These are phyloP conservation scores for Sinocyclocheilus anshuiensis DNA, from an alignment of 2,113 vertebrate species.

Conservation along the genomic window DNA sequence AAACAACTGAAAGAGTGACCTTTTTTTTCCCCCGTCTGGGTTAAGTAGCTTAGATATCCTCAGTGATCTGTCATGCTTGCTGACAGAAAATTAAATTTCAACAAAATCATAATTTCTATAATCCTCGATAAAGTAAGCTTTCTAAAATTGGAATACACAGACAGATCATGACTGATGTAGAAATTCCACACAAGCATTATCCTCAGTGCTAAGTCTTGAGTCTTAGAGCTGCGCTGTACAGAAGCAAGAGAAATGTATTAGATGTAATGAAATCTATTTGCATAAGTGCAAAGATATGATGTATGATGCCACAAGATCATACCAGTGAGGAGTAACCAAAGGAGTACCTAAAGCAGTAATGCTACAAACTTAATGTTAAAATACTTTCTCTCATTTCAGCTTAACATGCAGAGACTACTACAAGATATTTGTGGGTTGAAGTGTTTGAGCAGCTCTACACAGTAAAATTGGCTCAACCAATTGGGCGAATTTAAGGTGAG, in stretches of 20 bases:
- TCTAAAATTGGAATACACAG: constrained; percentile 10
- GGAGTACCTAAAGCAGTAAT: background rate
- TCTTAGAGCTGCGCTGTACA: constrained; percentile 13
- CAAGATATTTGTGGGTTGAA: too few relatives aligned
- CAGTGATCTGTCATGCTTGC: constrained; percentile 40
- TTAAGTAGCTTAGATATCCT: constrained; percentile 55
- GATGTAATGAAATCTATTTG: background rate
- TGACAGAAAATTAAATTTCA: constrained; percentile 47
- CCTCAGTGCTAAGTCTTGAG: background rate
- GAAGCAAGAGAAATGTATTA: background rate
- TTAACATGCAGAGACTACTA: background rate
- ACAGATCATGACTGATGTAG: constrained; percentile 19
- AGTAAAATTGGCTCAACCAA: background rate
- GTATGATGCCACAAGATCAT: background rate
- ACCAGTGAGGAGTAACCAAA: background rate
- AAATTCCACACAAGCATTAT: background rate
- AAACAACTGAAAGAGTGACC: constrained; percentile 24
- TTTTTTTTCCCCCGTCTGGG: background rate
- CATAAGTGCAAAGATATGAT: background rate
- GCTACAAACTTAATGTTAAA: background rate
- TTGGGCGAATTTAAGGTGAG: too few relatives aligned
- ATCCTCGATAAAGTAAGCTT: constrained; percentile 22
- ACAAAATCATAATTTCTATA: constrained; percentile 33
- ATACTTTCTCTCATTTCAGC: background rate
- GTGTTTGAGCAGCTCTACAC: too few relatives aligned